Conservation (phyloP, 2,113 vertebrate genomes). For the Pantherophis guttatus region DNA sequence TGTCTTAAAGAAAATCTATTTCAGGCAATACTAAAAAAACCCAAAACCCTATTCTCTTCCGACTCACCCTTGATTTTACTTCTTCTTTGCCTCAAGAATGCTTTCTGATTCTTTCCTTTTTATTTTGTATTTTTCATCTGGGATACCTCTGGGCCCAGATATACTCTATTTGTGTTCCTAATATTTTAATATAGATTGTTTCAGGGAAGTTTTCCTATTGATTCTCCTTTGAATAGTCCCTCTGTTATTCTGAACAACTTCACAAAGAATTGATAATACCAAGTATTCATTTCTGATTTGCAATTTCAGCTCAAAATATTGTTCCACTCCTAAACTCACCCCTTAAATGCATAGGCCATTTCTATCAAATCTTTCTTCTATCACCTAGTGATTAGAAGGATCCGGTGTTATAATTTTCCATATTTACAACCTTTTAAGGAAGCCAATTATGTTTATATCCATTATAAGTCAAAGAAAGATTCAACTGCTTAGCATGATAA, state of each 20-base stretch:
- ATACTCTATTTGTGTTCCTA: constrained; percentile 19
- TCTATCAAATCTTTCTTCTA: not conserved
- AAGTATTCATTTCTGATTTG: constrained; percentile 11
- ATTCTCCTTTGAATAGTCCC: constrained; percentile 7
- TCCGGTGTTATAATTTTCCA: not conserved
- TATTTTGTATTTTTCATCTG: constrained; percentile 21
- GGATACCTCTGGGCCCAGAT: constrained; percentile 25
- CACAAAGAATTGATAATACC: constrained; percentile 27
- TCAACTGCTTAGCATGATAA: not conserved
- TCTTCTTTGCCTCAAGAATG: constrained; percentile 26
- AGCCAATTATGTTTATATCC: not conserved
- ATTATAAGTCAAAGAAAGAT: not conserved
- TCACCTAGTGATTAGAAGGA: not conserved
- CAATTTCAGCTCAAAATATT: constrained; percentile 20
- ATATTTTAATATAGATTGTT: constrained; percentile 31
- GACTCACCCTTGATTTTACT: constrained; percentile 18
- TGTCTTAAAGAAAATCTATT: constrained; percentile 29
- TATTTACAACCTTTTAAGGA: not conserved
- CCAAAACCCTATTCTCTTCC: constrained; percentile 12
- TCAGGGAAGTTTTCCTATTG: constrained; percentile 15
- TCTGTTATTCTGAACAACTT: constrained; percentile 21
- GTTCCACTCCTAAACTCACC: not conserved
- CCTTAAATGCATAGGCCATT: not conserved
- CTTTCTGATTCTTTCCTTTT: constrained; percentile 26
- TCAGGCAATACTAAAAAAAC: not conserved